Conservation (phyloP, 64 coral and sea anemone genomes). For the Astreopora myriophthalma region DNA sequence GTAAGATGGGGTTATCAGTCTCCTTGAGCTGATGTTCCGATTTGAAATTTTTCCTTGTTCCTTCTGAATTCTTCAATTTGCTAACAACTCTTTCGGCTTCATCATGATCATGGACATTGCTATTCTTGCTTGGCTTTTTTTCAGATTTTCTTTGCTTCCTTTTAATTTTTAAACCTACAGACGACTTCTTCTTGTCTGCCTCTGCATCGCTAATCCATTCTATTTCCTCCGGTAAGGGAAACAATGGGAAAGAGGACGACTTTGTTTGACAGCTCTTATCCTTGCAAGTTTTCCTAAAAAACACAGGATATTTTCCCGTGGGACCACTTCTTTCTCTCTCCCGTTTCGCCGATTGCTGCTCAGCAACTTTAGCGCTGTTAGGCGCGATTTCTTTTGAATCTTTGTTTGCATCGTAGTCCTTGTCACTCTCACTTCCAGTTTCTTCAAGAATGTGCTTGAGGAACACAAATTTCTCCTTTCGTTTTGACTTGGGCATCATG, state of each 20-base stretch:
- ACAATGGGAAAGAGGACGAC: slow-evolving; percentile 71
- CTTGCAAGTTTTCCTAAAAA: slow-evolving; percentile 66
- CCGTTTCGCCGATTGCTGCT: background rate
- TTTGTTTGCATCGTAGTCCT: slow-evolving; percentile 9
- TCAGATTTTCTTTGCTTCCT: slow-evolving; percentile 18
- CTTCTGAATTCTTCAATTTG: slow-evolving; percentile 76
- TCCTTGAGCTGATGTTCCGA: slow-evolving; percentile 82
- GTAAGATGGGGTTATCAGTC: slow-evolving; percentile 76
- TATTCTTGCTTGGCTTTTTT: slow-evolving; percentile 11
- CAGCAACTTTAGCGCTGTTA: background rate
- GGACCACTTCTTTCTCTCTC: slow-evolving; percentile 26
- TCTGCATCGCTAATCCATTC: slow-evolving; percentile 85
- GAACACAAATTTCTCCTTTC: slow-evolving; percentile 80
- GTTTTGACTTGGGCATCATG: slow-evolving; percentile 36
- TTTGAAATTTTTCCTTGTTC: slow-evolving; percentile 72
- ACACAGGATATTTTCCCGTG: slow-evolving; percentile 70
- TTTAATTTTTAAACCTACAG: background rate
- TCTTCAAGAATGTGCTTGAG: slow-evolving; percentile 87
- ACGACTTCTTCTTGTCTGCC: slow-evolving; percentile 44
- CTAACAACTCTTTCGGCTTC: background rate
- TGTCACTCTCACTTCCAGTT: slow-evolving; percentile 9
- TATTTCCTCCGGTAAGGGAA: slow-evolving; percentile 74
- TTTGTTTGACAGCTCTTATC: slow-evolving; percentile 84
- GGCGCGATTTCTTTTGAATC: background rate
- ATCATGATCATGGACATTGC: background rate